Percentiles rank a stretch among this genome's conserved stretches.
Evolutionary conservation across 1,140 invertebrate genomes (phyloP).

Genomic region (Drosophila tristis): DNA sequence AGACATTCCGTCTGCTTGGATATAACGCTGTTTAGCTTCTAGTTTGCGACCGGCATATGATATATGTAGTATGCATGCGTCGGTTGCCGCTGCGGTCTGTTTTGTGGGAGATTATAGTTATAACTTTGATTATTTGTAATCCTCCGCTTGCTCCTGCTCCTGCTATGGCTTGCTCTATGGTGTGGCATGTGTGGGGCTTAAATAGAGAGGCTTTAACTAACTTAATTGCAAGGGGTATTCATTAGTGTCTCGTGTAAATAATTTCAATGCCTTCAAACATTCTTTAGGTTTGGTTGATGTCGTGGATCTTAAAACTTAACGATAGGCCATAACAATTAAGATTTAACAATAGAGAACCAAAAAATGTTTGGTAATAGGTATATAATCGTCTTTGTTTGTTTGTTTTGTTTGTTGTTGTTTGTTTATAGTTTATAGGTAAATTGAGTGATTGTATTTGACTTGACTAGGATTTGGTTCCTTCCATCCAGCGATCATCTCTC

Average conservation of each 20-base stretch:
- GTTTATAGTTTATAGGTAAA: slow-evolving; percentile 59
- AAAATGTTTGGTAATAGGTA: slow-evolving; percentile 37
- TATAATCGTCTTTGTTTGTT: slow-evolving; percentile 13
- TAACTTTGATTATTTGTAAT: slow-evolving; percentile 47
- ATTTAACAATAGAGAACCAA: slow-evolving; percentile 44
- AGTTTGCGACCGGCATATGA: slow-evolving; percentile 54
- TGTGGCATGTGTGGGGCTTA: slow-evolving; percentile 51
- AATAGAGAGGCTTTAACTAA: slow-evolving; percentile 57
- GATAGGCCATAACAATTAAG: slow-evolving; percentile 74
- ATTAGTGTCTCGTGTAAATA: slow-evolving; percentile 68
- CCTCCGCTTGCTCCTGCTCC: slow-evolving; percentile 11
- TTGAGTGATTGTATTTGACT: slow-evolving; percentile 78
- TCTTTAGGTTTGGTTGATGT: slow-evolving; percentile 20
- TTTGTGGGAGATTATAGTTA: slow-evolving; percentile 53
- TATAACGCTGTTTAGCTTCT: slow-evolving; percentile 68
- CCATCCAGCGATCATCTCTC: slow-evolving; percentile 3
- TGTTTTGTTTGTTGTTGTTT: slow-evolving; percentile 18
- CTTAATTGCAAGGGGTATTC: slow-evolving; percentile 71
- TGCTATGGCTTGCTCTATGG: slow-evolving; percentile 10
- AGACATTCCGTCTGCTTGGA: slow-evolving; percentile 64
- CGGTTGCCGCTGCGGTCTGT: slow-evolving; percentile 48
- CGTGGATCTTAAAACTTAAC: slow-evolving; percentile 66
- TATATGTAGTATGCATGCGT: slow-evolving; percentile 53
- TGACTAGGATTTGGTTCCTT: slow-evolving; percentile 72
- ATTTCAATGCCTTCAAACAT: slow-evolving; percentile 51